phyloP scores from a whole-genome alignment of 2,797 vertebrate species.

The Simalia tracyae region DNA sequence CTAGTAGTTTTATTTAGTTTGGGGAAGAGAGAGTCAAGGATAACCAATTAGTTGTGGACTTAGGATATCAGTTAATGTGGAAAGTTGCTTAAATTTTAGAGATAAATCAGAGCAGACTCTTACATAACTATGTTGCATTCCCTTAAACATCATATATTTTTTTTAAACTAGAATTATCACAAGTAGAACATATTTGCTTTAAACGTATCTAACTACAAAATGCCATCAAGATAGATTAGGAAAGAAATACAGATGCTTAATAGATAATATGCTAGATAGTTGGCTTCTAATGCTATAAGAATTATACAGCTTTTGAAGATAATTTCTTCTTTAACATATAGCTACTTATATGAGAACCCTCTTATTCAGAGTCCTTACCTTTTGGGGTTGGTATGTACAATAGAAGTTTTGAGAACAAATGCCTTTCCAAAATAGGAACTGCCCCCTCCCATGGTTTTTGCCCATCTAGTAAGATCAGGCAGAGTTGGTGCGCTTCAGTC shows the following conservation, averaged over 20 bases:
- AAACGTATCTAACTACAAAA: constrained; percentile 36
- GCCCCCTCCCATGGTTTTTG: background rate
- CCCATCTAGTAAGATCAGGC: background rate
- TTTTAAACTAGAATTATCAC: constrained; percentile 18
- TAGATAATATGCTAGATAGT: background rate
- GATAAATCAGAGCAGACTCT: background rate
- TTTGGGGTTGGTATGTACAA: background rate
- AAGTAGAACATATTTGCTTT: constrained; percentile 54
- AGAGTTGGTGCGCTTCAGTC: background rate
- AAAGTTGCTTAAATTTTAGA: background rate
- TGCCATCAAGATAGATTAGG: background rate
- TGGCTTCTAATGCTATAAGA: background rate
- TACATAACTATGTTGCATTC: background rate
- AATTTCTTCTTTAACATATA: background rate
- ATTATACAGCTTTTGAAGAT: background rate
- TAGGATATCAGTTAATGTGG: background rate
- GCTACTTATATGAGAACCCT: too few relatives aligned
- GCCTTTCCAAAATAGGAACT: background rate
- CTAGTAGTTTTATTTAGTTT: background rate
- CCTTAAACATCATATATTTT: background rate
- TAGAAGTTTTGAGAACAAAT: background rate
- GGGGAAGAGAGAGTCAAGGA: background rate
- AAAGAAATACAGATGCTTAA: background rate
- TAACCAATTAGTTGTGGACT: background rate
- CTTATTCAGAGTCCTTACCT: background rate